These are phyloP conservation scores for Chelon labrosus DNA, from an alignment of 2,797 vertebrate species.

Conservation along the genomic window DNA sequence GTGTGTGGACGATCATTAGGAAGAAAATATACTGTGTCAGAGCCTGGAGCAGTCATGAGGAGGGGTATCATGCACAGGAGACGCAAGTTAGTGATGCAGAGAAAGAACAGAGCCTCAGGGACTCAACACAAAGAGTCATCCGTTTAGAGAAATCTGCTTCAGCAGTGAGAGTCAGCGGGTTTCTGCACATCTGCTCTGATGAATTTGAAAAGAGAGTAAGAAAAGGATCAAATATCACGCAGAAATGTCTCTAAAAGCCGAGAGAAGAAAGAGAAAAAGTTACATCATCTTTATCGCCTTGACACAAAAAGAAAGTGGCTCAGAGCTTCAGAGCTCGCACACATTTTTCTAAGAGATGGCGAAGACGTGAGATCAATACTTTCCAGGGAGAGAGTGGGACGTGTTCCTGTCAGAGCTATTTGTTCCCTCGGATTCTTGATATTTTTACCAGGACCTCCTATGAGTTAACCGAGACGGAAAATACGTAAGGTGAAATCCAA, in stretches of 20 bases:
- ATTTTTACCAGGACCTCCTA: constrained; percentile 60
- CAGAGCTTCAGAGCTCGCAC: constrained; percentile 12
- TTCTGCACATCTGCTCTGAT: background rate
- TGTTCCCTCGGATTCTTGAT: constrained; percentile 45
- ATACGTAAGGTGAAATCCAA: constrained; percentile 63
- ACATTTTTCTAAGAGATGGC: constrained; percentile 9
- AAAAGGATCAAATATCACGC: background rate
- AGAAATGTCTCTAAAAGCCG: background rate
- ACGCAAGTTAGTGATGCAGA: constrained; percentile 9
- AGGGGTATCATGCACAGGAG: background rate
- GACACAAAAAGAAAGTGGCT: background rate
- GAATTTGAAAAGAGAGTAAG: background rate
- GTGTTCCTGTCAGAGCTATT: constrained; percentile 54
- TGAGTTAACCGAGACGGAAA: constrained; percentile 57
- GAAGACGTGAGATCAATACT: constrained; percentile 42
- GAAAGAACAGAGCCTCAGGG: constrained; percentile 1
- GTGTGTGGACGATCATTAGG: background rate
- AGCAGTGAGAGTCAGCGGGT: background rate
- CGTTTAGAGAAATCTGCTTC: constrained; percentile 13
- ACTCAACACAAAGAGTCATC: background rate
- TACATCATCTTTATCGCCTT: background rate
- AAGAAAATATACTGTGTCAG: background rate
- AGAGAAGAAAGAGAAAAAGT: background rate
- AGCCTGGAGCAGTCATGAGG: background rate
- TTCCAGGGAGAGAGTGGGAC: constrained; percentile 57